Evolutionary conservation across 2,797 vertebrate species (phyloP), one percentile per base, ranked within the genome.

Genomic region (Bradypodion ventrale): DNA sequence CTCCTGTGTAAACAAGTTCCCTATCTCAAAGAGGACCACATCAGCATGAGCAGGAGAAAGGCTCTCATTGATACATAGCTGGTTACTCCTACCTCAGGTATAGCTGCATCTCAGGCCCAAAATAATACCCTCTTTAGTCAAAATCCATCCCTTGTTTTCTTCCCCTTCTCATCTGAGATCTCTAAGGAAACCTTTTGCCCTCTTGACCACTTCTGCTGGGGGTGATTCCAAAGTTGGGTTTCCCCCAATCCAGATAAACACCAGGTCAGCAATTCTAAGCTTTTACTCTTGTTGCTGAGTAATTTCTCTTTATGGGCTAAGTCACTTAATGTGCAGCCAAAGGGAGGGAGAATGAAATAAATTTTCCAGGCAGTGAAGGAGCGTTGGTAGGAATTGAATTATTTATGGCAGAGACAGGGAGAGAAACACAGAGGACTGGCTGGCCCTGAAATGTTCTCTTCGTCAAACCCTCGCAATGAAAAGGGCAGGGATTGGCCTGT

Each of bases 281-380:
- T 82, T 77, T 85, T 81, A 85, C 70, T 85, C 78, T 81, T 76
- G 79, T 77, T 82, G 84, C 84, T 85, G 84, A 85, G 73, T 85
- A 85, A 85, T 85, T 85, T 82, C 73, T 85, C 78, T 82, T 85
- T 85, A 85, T 77, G 79, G 84, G 65, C 79, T 70, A 85, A 85
- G 84, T 82, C 84, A 85, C 79, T 85, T 85, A 85, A 85, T 68
- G 79, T 85, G 84, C 82, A 85, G 81, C 65, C 84, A 62, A 85
- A 77, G 84, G 73, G 74, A 82, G 74, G 65, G 56, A 56, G 84
- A 82, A 85, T 70, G 74, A 85, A 85, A 85, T 82, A 85, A 85
- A 85, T 85, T 85, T 56, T 85, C 84, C 84, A 82, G 84, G 84
- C 84, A 82, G 84, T 25, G 19, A 82, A 82, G 65, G 32, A 82